Percentiles rank a stretch among this genome's conserved stretches.
phyloP scores from a whole-genome alignment of 2,888 invertebrate species.

The Lithosia quadra region DNA sequence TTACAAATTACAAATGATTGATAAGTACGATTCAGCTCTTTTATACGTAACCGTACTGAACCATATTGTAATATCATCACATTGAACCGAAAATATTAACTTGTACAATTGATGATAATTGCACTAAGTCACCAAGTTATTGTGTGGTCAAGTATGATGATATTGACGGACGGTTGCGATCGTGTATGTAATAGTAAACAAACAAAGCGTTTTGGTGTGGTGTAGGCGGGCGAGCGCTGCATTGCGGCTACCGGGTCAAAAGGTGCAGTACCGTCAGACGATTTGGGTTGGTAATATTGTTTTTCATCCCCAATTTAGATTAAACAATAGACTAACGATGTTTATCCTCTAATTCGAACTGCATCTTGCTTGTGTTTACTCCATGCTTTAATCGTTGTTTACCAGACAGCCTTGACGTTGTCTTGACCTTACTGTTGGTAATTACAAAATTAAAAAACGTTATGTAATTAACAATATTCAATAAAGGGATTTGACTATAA shows the following conservation, averaged over 20 bases:
- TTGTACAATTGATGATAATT: conserved; percentile 55
- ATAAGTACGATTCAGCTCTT: conserved; percentile 23
- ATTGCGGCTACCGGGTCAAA: conserved; percentile 76
- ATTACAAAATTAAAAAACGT: conserved; percentile 55
- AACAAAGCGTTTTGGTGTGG: conserved; percentile 67
- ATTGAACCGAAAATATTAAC: conserved; percentile 62
- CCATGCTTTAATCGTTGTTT: conserved; percentile 50
- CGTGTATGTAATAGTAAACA: conserved; percentile 71
- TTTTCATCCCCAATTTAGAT: conserved; percentile 30
- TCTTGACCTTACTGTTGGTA: conserved; percentile 59
- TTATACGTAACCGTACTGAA: conserved; percentile 45
- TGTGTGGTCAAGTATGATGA: conserved; percentile 41
- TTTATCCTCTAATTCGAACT: conserved; percentile 47
- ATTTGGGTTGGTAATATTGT: conserved; percentile 61
- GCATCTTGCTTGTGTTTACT: conserved; percentile 48
- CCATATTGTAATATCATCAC: conserved; percentile 64
- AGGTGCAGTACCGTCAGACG: conserved; percentile 74
- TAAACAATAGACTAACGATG: conserved; percentile 28
- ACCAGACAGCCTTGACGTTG: conserved; percentile 60
- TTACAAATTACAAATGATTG: conserved; percentile 25
- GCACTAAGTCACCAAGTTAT: conserved; percentile 18
- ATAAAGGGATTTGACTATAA: conserved; percentile 16
- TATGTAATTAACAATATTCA: conserved; percentile 20
- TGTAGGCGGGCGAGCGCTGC: conserved; percentile 71
- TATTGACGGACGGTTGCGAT: conserved; percentile 56